Evolutionary conservation across 2,888 invertebrate genomes (phyloP).

Genomic region (Cerastis leucographa): DNA sequence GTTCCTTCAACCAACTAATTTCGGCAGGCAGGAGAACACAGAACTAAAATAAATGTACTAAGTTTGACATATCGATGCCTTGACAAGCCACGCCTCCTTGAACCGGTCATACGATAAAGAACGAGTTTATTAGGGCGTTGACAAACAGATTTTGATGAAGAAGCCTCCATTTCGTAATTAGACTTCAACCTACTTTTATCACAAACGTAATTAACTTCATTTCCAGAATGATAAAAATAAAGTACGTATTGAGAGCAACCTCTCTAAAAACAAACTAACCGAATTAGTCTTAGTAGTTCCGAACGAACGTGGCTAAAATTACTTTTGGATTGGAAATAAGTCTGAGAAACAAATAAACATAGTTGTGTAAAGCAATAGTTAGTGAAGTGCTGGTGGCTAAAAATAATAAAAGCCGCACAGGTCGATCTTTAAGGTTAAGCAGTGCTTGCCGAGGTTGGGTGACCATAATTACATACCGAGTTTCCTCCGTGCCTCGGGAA

Average conservation of each 20-base stretch:
- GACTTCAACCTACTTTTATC: background rate
- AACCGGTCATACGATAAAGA: background rate
- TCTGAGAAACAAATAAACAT: background rate
- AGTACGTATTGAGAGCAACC: background rate
- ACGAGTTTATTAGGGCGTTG: background rate
- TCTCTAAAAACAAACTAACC: background rate
- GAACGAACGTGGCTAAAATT: background rate
- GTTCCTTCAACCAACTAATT: background rate
- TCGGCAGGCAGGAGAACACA: background rate
- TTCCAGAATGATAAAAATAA: background rate
- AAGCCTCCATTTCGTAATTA: background rate
- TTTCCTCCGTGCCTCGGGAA: no score
- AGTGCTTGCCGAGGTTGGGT: no score
- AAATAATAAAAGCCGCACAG: no score
- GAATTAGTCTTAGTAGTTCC: background rate
- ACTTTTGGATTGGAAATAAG: background rate
- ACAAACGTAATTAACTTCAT: background rate
- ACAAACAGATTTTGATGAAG: background rate
- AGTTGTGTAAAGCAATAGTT: background rate
- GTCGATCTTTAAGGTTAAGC: no score
- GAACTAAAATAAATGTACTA: background rate
- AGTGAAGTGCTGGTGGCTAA: no score
- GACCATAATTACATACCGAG: no score
- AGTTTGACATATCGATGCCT: background rate
- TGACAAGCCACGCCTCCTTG: no score